phyloP scores from a whole-genome alignment of 2,888 invertebrate genomes.

The Cheilosia variabilis region DNA sequence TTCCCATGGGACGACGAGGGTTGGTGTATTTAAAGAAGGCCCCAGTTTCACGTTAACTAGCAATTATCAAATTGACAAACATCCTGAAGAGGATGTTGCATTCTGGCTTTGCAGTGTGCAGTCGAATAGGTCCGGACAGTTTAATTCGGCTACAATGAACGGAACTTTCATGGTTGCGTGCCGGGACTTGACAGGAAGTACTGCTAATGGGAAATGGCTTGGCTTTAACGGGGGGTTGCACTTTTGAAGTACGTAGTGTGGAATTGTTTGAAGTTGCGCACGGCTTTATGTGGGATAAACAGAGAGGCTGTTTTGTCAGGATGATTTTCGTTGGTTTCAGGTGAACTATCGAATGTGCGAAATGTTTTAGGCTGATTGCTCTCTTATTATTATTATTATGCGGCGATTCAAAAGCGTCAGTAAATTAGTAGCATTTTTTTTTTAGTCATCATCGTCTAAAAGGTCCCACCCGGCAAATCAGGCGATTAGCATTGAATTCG shows the following conservation, averaged over 20 bases:
- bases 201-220: not conserved
- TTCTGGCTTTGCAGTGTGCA: constrained; percentile 1
- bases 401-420: too few species aligned
- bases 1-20: constrained; percentile 14
- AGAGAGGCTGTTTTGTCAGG: not conserved
- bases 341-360: too few species aligned
- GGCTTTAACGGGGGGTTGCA: not conserved
- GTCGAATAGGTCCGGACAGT: not conserved
- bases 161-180: constrained; percentile 47
- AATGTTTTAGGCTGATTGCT: too few species aligned
- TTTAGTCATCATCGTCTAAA: too few species aligned
- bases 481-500: too few species aligned
- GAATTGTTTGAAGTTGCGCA: not conserved
- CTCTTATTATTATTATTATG: too few species aligned
- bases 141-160: constrained; percentile 21
- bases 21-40: constrained; percentile 22
- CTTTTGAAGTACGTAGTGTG: not conserved
- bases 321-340: too few species aligned
- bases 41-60: constrained; percentile 49
- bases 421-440: too few species aligned
- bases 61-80: constrained; percentile 74
- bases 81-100: constrained; percentile 36
- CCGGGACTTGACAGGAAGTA: constrained; percentile 36
- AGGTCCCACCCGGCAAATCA: too few species aligned
- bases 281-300: not conserved